These are phyloP conservation scores for Pseudorectes ferrugineus DNA, from an alignment of 2,113 vertebrate genomes.

Conservation along the genomic window DNA sequence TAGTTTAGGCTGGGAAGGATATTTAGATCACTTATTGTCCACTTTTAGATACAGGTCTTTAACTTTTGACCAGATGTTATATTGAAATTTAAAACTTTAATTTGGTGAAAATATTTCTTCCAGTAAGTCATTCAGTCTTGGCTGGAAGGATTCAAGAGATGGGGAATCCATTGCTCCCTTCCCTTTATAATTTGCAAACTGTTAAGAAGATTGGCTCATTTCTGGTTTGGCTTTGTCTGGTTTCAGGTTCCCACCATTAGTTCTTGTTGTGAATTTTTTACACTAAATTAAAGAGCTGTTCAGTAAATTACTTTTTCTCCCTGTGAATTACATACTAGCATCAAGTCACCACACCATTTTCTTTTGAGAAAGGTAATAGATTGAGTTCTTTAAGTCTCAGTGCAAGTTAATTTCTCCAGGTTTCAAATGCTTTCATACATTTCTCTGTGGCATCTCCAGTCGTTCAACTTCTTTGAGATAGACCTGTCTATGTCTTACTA, in stretches of 20 bases:
- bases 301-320: background rate
- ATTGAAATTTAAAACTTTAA: background rate
- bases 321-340: background rate
- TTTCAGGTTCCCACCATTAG: background rate
- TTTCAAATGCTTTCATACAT: background rate
- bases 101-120: background rate
- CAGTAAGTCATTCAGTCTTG: background rate
- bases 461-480: background rate
- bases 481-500: background rate
- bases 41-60: background rate
- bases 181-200: background rate
- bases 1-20: background rate
- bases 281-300: background rate
- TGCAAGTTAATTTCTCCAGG: background rate
- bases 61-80: background rate
- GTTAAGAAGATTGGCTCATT: background rate
- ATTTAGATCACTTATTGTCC: background rate
- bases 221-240: background rate
- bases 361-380: background rate
- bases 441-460: background rate
- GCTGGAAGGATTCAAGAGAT: background rate
- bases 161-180: background rate
- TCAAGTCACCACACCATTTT: background rate
- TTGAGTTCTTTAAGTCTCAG: background rate
- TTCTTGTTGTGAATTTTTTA: background rate